These are phyloP conservation scores for Caenorhabditis auriculariae DNA, from an alignment of 2,888 invertebrate species.

Conservation along the genomic window DNA sequence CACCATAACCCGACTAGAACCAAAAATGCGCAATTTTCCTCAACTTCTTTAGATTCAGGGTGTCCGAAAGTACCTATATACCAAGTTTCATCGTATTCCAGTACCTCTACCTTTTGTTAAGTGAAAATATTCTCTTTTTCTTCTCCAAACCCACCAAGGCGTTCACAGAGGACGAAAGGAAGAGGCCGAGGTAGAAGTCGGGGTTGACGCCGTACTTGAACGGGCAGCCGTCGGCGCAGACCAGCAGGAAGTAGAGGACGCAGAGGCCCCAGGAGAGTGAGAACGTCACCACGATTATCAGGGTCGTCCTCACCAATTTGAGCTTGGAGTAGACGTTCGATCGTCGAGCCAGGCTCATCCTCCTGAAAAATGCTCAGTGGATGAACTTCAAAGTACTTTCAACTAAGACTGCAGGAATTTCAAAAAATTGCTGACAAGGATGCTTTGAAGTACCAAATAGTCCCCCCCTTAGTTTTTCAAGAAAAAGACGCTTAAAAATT, in stretches of 20 bases:
- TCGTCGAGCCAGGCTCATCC: slow-evolving; percentile 9
- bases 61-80: too few relatives aligned
- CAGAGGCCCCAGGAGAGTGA: slow-evolving; percentile 59
- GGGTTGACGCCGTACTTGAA: slow-evolving; percentile 47
- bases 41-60: too few relatives aligned
- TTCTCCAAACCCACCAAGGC: slow-evolving; percentile 51
- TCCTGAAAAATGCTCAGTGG: not conserved
- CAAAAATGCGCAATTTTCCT: too few relatives aligned
- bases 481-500: too few relatives aligned
- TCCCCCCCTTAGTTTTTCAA: too few relatives aligned
- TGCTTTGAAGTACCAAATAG: too few relatives aligned
- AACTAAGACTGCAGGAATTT: not conserved
- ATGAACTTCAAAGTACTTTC: not conserved
- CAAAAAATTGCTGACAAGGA: too few relatives aligned
- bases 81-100: too few relatives aligned
- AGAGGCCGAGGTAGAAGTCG: slow-evolving; percentile 46
- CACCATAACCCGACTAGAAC: too few relatives aligned
- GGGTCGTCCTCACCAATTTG: slow-evolving; percentile 59
- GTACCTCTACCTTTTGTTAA: too few relatives aligned
- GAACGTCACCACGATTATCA: slow-evolving; percentile 56
- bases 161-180: slow-evolving; percentile 51
- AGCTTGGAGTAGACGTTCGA: slow-evolving; percentile 45
- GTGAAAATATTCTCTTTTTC: too few relatives aligned
- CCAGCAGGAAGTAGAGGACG: slow-evolving; percentile 57
- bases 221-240: slow-evolving; percentile 53